Evolutionary conservation across 2,113 vertebrate species (phyloP).

Genomic region (Ammodytes dubius): DNA sequence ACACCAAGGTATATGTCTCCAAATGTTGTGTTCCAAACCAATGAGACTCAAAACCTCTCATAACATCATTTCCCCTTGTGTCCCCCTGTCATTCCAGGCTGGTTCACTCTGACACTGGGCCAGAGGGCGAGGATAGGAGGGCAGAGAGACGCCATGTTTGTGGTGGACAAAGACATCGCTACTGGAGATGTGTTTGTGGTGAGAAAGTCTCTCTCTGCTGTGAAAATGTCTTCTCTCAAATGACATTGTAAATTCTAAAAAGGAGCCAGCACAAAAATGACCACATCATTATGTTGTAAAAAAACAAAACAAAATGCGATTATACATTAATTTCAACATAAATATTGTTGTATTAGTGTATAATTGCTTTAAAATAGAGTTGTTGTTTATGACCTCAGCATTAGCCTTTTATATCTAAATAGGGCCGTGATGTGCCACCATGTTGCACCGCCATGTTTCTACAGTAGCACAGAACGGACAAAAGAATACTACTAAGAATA

Average conservation of each 20-base stretch:
- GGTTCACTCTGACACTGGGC: slow-evolving; percentile 96
- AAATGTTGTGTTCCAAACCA: not conserved
- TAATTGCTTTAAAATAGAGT: too few relatives aligned
- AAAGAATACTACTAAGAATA: too few relatives aligned
- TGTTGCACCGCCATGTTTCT: too few relatives aligned
- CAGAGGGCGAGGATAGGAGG: slow-evolving; percentile 93
- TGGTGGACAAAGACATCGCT: slow-evolving; percentile 93
- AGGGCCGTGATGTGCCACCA: too few relatives aligned
- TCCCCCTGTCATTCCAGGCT: slow-evolving; percentile 82
- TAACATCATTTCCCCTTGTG: not conserved
- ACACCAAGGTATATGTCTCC: slow-evolving; percentile 88
- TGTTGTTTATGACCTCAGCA: too few relatives aligned
- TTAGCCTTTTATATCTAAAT: too few relatives aligned
- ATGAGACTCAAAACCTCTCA: not conserved
- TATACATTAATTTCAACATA: too few relatives aligned
- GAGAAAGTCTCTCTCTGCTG: slow-evolving; percentile 65
- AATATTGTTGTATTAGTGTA: too few relatives aligned
- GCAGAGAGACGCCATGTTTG: slow-evolving; percentile 90
- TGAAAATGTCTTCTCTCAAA: not conserved
- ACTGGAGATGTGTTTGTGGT: slow-evolving; percentile 93
- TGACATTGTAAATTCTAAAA: not conserved
- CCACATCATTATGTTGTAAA: not conserved
- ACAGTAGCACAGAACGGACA: too few relatives aligned
- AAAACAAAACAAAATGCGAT: too few relatives aligned
- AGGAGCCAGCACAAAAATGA: not conserved